phyloP scores from a whole-genome alignment of 2,113 vertebrate genomes.

The Perognathus longimembris region DNA sequence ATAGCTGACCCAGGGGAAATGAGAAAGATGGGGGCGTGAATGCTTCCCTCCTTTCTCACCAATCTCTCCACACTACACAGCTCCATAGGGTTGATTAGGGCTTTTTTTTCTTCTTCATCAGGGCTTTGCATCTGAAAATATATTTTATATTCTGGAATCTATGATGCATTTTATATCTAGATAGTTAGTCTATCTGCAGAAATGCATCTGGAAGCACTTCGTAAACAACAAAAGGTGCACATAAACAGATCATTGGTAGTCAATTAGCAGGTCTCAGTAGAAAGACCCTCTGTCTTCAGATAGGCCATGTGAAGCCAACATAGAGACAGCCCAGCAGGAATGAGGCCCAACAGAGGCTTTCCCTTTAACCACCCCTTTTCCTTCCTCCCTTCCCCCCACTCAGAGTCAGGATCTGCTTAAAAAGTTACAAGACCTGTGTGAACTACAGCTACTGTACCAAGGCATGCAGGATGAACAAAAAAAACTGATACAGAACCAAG shows the following conservation, averaged over 20 bases:
- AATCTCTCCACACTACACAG: not conserved
- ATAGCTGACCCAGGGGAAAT: not conserved
- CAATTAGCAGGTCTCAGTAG: not conserved
- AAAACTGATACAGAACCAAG: slow-evolving; percentile 69
- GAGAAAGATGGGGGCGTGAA: not conserved
- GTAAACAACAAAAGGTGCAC: not conserved
- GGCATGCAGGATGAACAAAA: slow-evolving; percentile 74
- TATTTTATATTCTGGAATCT: slow-evolving; percentile 11
- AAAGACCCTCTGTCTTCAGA: not conserved
- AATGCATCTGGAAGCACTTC: slow-evolving; percentile 41
- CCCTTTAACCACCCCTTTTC: not conserved
- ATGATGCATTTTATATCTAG: slow-evolving; percentile 34
- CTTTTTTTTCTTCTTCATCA: slow-evolving; percentile 14
- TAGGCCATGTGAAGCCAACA: not conserved
- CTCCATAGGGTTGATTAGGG: not conserved
- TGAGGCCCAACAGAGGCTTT: not conserved
- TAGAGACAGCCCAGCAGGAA: not conserved
- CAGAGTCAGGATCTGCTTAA: slow-evolving; percentile 78
- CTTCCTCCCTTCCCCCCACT: slow-evolving; percentile 29
- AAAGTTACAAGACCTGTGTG: slow-evolving; percentile 76
- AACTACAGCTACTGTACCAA: slow-evolving; percentile 75
- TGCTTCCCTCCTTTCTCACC: not conserved
- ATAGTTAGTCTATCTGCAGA: slow-evolving; percentile 38
- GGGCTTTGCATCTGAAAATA: slow-evolving; percentile 42
- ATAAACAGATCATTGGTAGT: not conserved